Conservation (phyloP, 2,797 vertebrate genomes). For the Sebastes nivosus region DNA sequence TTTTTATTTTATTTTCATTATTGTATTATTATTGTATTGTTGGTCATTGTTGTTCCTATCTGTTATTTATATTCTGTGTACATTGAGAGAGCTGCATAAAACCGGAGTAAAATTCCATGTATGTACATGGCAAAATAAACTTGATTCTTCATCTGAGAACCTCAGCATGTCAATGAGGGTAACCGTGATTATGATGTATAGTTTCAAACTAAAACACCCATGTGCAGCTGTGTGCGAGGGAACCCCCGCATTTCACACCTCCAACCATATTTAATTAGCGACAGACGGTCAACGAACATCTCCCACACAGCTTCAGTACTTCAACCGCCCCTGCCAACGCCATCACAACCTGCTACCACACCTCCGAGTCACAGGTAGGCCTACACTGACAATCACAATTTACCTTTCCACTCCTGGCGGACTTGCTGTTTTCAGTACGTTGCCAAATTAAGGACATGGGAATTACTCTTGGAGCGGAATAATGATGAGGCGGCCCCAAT, state of each 20-base stretch:
- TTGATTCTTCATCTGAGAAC: background rate
- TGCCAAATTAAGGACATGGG: constrained; percentile 75
- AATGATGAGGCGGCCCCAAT: constrained; percentile 69
- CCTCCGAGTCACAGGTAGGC: constrained; percentile 51
- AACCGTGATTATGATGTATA: background rate
- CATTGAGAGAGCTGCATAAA: too few species aligned
- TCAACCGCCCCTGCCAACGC: background rate
- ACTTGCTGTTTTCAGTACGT: constrained; percentile 42
- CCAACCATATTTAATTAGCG: constrained; percentile 60
- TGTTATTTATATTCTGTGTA: too few species aligned
- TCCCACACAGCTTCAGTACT: background rate
- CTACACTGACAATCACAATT: constrained; percentile 37
- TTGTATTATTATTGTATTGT: too few species aligned
- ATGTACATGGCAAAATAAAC: too few species aligned
- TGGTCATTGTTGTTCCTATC: too few species aligned
- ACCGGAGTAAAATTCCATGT: too few species aligned
- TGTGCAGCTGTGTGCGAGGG: background rate
- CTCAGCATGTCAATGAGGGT: background rate
- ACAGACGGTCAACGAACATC: constrained; percentile 27
- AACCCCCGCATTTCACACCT: constrained; percentile 27
- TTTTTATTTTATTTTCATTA: too few species aligned
- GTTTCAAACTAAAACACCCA: background rate
- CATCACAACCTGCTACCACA: constrained; percentile 9
- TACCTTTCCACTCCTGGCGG: constrained; percentile 47
- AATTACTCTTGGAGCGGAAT: constrained; percentile 66